Evolutionary conservation across 2,113 vertebrate species (phyloP).

Genomic region (Leptobrachium leishanense): DNA sequence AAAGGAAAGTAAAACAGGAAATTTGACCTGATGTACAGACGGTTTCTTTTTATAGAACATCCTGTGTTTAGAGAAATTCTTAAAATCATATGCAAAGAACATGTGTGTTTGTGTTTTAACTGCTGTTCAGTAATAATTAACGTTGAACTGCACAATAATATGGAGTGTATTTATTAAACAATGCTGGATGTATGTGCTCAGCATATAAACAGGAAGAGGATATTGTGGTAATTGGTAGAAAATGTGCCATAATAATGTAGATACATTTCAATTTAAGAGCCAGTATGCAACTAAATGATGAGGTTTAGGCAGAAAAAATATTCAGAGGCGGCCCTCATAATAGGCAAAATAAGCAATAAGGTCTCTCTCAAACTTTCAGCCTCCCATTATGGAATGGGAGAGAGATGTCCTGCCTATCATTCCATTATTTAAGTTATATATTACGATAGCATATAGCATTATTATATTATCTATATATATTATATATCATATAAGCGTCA

Average conservation of each 20-base stretch:
- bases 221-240: neutral
- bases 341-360: too few species aligned
- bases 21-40: slow-evolving; percentile 17
- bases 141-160: neutral
- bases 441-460: too few species aligned
- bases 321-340: too few species aligned
- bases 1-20: slow-evolving; percentile 15
- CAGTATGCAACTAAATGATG: too few species aligned
- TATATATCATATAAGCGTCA: too few species aligned
- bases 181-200: neutral
- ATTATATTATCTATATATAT: too few species aligned
- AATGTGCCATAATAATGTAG: neutral
- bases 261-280: neutral
- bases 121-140: slow-evolving; percentile 6
- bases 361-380: too few species aligned
- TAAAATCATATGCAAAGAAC: neutral
- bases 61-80: slow-evolving; percentile 6
- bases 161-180: neutral
- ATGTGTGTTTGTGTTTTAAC: slow-evolving; percentile 7
- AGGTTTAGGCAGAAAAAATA: too few species aligned
- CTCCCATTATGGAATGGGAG: too few species aligned
- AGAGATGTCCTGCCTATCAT: too few species aligned
- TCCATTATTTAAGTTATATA: too few species aligned
- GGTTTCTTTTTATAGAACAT: slow-evolving; percentile 22
- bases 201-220: neutral